Percentiles rank a stretch among this genome's conserved stretches.
phyloP scores from a whole-genome alignment of 2,113 vertebrate species.

The Poeciliopsis retropinna region DNA sequence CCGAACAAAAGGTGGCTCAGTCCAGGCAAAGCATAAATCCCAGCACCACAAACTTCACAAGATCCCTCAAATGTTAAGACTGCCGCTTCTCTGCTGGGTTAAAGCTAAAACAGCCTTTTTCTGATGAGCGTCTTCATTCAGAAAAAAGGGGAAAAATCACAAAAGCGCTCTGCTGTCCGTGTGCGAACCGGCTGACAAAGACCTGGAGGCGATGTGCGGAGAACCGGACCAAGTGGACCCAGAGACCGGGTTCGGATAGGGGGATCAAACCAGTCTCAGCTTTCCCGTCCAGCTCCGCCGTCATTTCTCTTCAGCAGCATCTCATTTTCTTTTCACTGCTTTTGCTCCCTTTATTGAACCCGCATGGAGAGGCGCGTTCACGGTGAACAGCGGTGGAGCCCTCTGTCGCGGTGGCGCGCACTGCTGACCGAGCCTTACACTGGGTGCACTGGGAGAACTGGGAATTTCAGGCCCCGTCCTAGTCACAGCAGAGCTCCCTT shows the following conservation, averaged over 20 bases:
- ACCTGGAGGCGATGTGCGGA: slow-evolving; percentile 29
- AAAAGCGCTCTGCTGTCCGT: slow-evolving; percentile 32
- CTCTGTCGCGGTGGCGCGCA: slow-evolving; percentile 54
- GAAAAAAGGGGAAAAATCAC: neutral
- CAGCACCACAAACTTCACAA: neutral
- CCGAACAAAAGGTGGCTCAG: slow-evolving; percentile 52
- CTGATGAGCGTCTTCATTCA: slow-evolving; percentile 22
- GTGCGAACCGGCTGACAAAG: slow-evolving; percentile 60
- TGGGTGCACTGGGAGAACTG: neutral
- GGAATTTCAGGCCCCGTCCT: neutral
- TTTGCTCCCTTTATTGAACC: slow-evolving; percentile 50
- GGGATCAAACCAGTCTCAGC: neutral
- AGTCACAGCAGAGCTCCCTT: neutral
- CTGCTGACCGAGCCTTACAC: slow-evolving; percentile 23
- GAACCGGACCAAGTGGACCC: slow-evolving; percentile 14
- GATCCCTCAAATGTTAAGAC: neutral
- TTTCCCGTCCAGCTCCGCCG: neutral
- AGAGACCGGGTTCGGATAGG: slow-evolving; percentile 25
- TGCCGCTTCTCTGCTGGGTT: neutral
- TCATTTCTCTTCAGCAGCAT: slow-evolving; percentile 25
- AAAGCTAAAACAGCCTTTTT: neutral
- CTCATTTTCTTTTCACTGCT: slow-evolving; percentile 20
- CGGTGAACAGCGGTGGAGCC: slow-evolving; percentile 37
- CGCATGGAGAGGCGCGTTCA: slow-evolving; percentile 67
- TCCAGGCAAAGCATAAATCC: slow-evolving; percentile 1